Conservation (phyloP, 2,888 invertebrate species). For the Brenthis hecate region DNA sequence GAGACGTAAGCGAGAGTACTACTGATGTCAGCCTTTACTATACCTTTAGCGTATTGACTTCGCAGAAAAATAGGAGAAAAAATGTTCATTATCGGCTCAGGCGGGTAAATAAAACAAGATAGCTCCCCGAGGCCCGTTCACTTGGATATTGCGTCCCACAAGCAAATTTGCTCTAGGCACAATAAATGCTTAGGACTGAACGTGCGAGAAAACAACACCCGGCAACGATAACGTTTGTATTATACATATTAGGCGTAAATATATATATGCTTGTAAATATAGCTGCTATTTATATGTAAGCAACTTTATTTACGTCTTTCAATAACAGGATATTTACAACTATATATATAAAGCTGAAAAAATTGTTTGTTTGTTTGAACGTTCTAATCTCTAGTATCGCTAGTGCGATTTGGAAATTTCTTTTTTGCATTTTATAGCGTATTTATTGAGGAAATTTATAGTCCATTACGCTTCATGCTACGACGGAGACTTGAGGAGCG, state of each 20-base stretch:
- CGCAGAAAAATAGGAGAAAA: slow-evolving; percentile 64
- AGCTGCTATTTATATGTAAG: background rate
- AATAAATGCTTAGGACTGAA: slow-evolving; percentile 73
- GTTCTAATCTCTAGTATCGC: too few relatives aligned
- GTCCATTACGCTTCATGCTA: too few relatives aligned
- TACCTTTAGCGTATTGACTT: slow-evolving; percentile 71
- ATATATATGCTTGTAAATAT: background rate
- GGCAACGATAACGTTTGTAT: slow-evolving; percentile 58
- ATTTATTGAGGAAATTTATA: too few relatives aligned
- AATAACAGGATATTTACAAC: too few relatives aligned
- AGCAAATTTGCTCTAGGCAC: slow-evolving; percentile 79
- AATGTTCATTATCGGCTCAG: slow-evolving; percentile 76
- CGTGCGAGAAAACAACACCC: slow-evolving; percentile 57
- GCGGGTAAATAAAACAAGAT: slow-evolving; percentile 75
- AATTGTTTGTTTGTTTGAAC: too few relatives aligned
- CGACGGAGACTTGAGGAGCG: too few relatives aligned
- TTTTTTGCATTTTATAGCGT: too few relatives aligned
- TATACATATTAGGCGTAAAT: slow-evolving; percentile 8
- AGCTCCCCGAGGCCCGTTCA: slow-evolving; percentile 70
- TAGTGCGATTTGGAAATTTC: too few relatives aligned
- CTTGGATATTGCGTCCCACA: slow-evolving; percentile 77
- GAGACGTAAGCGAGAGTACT: slow-evolving; percentile 47
- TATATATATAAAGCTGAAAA: too few relatives aligned
- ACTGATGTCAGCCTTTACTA: slow-evolving; percentile 65
- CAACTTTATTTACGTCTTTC: background rate